A percentile compares a stretch with the other conserved stretches of the same genome.
Conservation (phyloP, 2,113 vertebrate species). For the Brienomyrus longianalis region DNA sequence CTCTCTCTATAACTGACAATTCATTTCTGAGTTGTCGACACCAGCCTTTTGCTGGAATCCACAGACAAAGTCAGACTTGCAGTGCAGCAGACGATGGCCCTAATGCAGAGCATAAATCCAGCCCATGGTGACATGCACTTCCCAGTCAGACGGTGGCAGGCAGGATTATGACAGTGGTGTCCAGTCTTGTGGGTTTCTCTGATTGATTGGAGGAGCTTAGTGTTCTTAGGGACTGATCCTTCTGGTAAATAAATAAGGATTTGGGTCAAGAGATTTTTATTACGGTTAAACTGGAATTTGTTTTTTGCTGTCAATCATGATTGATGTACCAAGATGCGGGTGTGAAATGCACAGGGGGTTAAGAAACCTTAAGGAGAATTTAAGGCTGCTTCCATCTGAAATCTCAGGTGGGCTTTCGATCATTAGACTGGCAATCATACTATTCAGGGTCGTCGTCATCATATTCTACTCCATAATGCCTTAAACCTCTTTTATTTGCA, state of each 20-base stretch:
- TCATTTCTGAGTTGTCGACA: background rate
- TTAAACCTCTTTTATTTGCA: background rate
- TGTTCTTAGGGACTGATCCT: background rate
- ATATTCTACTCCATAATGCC: background rate
- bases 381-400: background rate
- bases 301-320: background rate
- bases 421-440: background rate
- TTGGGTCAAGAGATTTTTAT: background rate
- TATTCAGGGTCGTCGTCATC: background rate
- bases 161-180: background rate
- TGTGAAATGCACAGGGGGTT: background rate
- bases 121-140: background rate
- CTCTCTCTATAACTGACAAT: background rate
- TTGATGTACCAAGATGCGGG: background rate
- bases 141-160: background rate
- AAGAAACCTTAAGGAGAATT: background rate
- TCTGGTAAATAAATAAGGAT: background rate
- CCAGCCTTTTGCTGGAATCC: background rate
- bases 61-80: background rate
- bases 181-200: background rate
- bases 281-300: background rate
- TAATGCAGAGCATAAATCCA: background rate
- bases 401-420: background rate
- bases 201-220: background rate
- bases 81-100: background rate